Percentiles rank a stretch among this genome's conserved stretches.
These are phyloP conservation scores for Dissostichus mawsoni DNA, from an alignment of 2,113 vertebrate species.

Conservation along the genomic window DNA sequence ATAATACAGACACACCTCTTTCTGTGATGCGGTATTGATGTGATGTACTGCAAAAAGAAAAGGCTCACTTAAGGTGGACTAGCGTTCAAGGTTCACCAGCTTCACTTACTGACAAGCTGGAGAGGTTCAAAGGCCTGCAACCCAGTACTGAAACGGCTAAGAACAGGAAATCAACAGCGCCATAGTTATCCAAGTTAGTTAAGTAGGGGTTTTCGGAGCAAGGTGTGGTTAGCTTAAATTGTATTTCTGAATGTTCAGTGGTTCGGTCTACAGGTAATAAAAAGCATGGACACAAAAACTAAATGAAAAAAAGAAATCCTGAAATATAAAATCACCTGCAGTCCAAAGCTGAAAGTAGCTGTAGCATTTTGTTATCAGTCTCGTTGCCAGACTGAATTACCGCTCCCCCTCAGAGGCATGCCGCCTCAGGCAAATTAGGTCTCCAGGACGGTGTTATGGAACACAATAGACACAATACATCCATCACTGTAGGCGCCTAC, in stretches of 20 bases:
- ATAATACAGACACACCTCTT: too few species aligned
- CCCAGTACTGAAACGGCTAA: not conserved
- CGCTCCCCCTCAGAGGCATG: constrained; percentile 36
- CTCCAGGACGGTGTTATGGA: constrained; percentile 51
- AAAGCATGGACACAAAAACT: constrained; percentile 8
- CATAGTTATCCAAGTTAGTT: not conserved
- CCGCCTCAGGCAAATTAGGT: constrained; percentile 61
- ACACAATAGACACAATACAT: constrained; percentile 55
- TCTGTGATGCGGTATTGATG: too few species aligned
- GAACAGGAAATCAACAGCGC: not conserved
- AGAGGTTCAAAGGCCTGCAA: not conserved
- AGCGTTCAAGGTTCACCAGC: too few species aligned
- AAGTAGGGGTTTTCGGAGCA: constrained; percentile 13
- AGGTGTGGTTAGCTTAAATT: not conserved
- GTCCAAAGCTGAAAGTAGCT: constrained; percentile 33
- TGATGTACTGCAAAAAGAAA: too few species aligned
- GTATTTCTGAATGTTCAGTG: not conserved
- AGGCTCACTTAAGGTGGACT: too few species aligned
- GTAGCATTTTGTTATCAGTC: constrained; percentile 51
- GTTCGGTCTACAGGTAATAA: not conserved
- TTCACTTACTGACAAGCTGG: not conserved
- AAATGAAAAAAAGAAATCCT: not conserved
- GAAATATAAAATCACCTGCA: constrained; percentile 26
- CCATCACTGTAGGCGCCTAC: constrained; percentile 32
- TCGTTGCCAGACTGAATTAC: constrained; percentile 53